These are phyloP conservation scores for Proterorhinus semilunaris DNA, from an alignment of 2,113 vertebrate species.

Conservation along the genomic window DNA sequence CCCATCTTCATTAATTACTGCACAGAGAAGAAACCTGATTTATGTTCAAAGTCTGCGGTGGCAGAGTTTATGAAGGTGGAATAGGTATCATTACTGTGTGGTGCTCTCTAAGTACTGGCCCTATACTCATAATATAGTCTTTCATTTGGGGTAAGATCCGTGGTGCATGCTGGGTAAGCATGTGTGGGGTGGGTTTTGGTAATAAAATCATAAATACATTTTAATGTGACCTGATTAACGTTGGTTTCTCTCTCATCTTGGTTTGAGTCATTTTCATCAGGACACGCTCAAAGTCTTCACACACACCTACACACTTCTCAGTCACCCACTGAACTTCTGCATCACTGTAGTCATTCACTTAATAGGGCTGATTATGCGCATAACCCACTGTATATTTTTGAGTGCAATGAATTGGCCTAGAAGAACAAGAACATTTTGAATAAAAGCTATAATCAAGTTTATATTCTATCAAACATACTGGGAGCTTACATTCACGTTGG, in stretches of 20 bases:
- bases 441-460: too few relatives aligned
- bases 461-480: too few relatives aligned
- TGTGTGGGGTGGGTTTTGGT: slow-evolving; percentile 20
- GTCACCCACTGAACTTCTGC: background rate
- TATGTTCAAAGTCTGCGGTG: slow-evolving; percentile 68
- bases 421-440: background rate
- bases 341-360: slow-evolving; percentile 3
- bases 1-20: slow-evolving; percentile 68
- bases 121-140: slow-evolving; percentile 65
- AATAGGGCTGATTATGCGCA: too few relatives aligned
- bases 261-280: slow-evolving; percentile 22
- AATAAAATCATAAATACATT: slow-evolving; percentile 2
- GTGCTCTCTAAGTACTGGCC: slow-evolving; percentile 63
- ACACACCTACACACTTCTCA: slow-evolving; percentile 4
- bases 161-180: slow-evolving; percentile 19
- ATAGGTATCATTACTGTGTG: slow-evolving; percentile 70
- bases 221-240: slow-evolving; percentile 6
- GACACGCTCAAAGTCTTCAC: slow-evolving; percentile 3
- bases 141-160: slow-evolving; percentile 60
- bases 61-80: slow-evolving; percentile 62
- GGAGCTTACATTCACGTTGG: background rate
- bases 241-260: slow-evolving; percentile 13
- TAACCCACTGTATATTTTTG: too few relatives aligned
- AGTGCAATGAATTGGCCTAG: background rate
- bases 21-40: slow-evolving; percentile 64